Evolutionary conservation across 2,113 vertebrate species (phyloP), one percentile per base, ranked within the genome.

Genomic region (Ceuthmochares aereus): DNA sequence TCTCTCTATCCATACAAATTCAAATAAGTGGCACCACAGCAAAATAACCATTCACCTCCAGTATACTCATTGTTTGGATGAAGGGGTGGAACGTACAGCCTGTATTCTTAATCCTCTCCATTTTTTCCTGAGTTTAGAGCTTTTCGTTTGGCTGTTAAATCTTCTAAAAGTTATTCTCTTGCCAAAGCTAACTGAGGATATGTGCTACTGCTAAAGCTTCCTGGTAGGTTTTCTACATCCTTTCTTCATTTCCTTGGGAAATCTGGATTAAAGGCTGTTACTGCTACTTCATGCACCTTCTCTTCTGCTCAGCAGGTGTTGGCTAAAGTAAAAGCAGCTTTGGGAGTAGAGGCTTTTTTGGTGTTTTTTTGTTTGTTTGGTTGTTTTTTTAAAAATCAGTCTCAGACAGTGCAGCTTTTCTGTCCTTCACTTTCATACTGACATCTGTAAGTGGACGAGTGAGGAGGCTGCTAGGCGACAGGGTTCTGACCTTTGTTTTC

Each of bases 11-110:
- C 83, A 88, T 55, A 37, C 63, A 74, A 30, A 27, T 66, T 17
- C 42, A 85, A 73, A 58, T 51, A 55, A 92, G 86, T 36, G 51
- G 52, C 90, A 92, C 51, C 56, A 67, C 52, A 67, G 69, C 56
- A 84, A 55, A 40, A 78, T 21, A 86, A 85, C 58, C 40, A 43
- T 76, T 73, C 60, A 49, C 60, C 47, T 43, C 62, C 37, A 23
- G 45, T 4, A 26, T 21, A 30, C 22, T 60, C 8, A 0, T 10
- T 3, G 1, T 81, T 14, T 92, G 91, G 51, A 88, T 47, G 40
- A 34, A 32, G 21, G 27, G 34, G 12, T 0, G 2, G 58, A n/a
- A 30, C 37, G 5, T 7, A 15, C 7, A 43, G 15, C 23, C 40
- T 72, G 5, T 7, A 37, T 37, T 25, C 36, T 69, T 79, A 60